Evolutionary conservation across 2,113 vertebrate genomes (phyloP).

Genomic region (Diphyllodes magnificus): DNA sequence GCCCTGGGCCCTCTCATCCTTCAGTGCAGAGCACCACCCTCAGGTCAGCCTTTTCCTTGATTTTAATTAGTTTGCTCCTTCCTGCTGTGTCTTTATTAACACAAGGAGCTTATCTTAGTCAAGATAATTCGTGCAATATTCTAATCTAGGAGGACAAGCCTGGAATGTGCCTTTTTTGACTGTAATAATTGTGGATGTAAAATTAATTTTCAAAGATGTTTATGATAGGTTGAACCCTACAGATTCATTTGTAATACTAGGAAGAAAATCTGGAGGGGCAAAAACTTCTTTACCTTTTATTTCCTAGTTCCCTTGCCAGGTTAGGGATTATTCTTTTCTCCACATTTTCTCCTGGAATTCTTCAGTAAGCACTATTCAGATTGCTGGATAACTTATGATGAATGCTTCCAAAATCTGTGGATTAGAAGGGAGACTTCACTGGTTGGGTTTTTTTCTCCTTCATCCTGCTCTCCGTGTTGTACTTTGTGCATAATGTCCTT

Average conservation of each 20-base stretch:
- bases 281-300: neutral
- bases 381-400: neutral
- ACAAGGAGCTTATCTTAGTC: neutral
- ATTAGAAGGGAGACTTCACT: neutral
- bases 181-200: neutral
- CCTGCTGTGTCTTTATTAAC: neutral
- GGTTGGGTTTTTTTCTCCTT: neutral
- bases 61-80: neutral
- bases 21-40: neutral
- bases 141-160: neutral
- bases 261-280: neutral
- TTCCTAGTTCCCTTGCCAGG: neutral
- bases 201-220: neutral
- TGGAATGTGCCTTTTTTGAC: neutral
- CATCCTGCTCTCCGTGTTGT: neutral
- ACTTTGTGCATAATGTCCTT: conserved; percentile 51
- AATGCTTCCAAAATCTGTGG: neutral
- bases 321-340: neutral
- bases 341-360: neutral
- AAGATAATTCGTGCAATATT: neutral
- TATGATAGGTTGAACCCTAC: neutral
- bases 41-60: neutral
- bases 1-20: neutral
- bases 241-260: neutral
- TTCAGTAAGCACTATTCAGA: neutral